Base-by-base conservation (phyloP, 2,113 vertebrate species). In the Paracanthobrama guichenoti region DNA sequence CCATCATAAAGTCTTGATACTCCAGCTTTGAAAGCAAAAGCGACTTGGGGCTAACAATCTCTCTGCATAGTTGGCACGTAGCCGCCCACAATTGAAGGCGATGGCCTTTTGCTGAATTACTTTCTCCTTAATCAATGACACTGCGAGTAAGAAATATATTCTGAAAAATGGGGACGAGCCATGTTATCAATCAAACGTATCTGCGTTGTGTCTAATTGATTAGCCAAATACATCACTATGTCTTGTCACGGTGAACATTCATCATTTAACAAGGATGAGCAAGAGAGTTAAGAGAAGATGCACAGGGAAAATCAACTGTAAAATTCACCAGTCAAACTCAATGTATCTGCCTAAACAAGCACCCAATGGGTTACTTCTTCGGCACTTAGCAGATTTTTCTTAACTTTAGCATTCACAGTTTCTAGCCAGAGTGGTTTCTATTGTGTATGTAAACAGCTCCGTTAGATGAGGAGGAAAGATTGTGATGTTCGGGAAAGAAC, bases 41-140 rank as follows among this genome's bases (percentile, higher is more conserved):
- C 24, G 85, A 90, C 89, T 85, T 87, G 77, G 6, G 85, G 92
- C 90, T 84, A 86, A 91, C 87, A 90, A 90, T 93, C 87, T 81
- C 88, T 91, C 89, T 89, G 77, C 76, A 67, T 46, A 69, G 75
- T 85, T 83, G 84, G 75, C 89, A 88, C 87, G 86, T 53, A 39
- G 84, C 74, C 28, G 26, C 72, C 78, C 71, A 31, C 66, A 88
- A 88, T 77, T 79, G 88, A 90, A 88, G 89, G 87, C 24, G 46
- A 80, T 81, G 87, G 89, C 88, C 88, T 93, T 91, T 90, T 80
- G 69, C 59, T 82, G 84, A 91, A 91, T 91, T 90, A 88, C 91
- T 79, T 87, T 84, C 85, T 59, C 75, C 88, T 91, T 92, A 92
- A 92, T 93, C 91, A 93, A 91, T 92, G 91, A 88, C 90, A 89